A percentile compares a stretch with the other conserved stretches of the same genome.
Evolutionary conservation across 2,113 vertebrate species (phyloP).

Genomic region (Oxyruncus cristatus): DNA sequence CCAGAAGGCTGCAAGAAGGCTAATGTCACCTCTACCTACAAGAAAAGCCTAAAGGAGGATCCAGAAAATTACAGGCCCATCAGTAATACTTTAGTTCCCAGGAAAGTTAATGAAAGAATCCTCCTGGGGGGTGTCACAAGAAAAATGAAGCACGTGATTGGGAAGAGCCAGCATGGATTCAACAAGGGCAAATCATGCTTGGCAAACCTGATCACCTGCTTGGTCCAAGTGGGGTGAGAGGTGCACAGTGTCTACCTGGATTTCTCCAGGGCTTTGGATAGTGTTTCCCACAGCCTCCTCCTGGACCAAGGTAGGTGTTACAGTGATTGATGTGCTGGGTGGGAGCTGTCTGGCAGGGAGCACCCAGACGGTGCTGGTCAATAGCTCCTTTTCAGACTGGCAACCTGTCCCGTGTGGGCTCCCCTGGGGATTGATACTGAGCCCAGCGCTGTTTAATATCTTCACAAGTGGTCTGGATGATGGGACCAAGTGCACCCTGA

Average conservation of each 20-base stretch:
- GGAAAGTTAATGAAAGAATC: background rate
- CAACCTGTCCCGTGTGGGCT: background rate
- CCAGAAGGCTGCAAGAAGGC: background rate
- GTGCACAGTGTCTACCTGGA: rapidly evolving
- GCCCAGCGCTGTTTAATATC: background rate
- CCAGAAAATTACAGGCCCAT: background rate
- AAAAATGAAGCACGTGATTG: background rate
- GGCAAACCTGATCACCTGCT: background rate
- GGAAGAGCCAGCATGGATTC: background rate
- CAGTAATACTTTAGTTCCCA: background rate
- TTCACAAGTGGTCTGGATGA: background rate
- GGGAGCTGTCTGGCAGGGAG: background rate
- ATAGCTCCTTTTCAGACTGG: background rate
- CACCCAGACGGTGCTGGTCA: background rate
- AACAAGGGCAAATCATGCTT: background rate
- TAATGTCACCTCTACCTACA: rapidly evolving
- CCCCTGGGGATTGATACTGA: rapidly evolving
- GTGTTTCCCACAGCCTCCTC: background rate
- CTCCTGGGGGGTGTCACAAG: background rate
- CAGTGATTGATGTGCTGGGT: rapidly evolving
- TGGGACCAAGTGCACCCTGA: background rate
- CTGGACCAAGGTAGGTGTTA: too few species aligned
- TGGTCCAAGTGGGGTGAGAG: rapidly evolving
- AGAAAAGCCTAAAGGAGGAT: background rate
- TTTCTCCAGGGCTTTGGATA: background rate